Conservation (phyloP, 2,888 invertebrate genomes). For the Zele albiditarsus region DNA sequence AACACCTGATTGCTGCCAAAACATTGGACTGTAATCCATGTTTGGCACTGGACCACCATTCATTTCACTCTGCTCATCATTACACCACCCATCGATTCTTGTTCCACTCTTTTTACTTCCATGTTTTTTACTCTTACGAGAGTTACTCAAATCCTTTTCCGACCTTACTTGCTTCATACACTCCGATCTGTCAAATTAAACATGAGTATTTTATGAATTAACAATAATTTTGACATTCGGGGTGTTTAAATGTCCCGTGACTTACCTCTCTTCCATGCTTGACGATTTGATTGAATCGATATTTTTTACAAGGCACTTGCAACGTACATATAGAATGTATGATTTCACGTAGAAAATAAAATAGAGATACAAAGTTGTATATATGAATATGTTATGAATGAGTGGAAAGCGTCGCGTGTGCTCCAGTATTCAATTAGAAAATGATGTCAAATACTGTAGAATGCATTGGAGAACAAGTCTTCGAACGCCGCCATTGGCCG, state of each 20-base stretch:
- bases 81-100: conserved; percentile 49
- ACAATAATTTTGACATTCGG: not conserved
- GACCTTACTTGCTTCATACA: conserved; percentile 45
- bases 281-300: conserved; percentile 25
- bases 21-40: conserved; percentile 61
- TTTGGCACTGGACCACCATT: conserved; percentile 46
- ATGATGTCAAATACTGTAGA: not conserved
- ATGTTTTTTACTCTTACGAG: conserved; percentile 57
- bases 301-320: conserved; percentile 26
- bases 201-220: not conserved
- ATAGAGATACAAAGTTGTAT: not conserved
- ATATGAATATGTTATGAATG: not conserved
- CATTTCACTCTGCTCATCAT: conserved; percentile 47
- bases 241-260: conserved; percentile 12
- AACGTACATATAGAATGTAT: conserved; percentile 11
- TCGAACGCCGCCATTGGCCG: conserved; percentile 40
- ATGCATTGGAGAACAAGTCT: not conserved
- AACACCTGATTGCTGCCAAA: conserved; percentile 60
- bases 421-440: not conserved
- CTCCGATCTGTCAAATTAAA: conserved; percentile 47
- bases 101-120: conserved; percentile 43
- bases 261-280: conserved; percentile 38
- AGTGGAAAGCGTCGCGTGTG: not conserved
- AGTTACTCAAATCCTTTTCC: conserved; percentile 44
- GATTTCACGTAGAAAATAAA: not conserved